Evolutionary conservation across 2,888 invertebrate genomes (phyloP).

Genomic region (Sepiola atlantica): DNA sequence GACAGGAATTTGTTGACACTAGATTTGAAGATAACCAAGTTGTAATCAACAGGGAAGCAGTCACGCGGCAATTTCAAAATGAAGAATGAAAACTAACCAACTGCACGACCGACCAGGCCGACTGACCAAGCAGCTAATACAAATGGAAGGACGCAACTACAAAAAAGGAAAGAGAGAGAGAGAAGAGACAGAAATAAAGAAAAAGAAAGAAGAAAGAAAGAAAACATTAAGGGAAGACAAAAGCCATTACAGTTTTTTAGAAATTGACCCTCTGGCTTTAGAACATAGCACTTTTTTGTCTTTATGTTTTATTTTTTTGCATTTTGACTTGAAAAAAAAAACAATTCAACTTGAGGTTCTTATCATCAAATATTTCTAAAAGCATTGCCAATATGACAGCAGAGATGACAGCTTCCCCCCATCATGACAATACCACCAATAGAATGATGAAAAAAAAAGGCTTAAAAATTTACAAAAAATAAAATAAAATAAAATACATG

Average conservation of each 20-base stretch:
- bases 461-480: background rate
- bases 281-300: background rate
- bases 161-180: background rate
- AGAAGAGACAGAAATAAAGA: background rate
- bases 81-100: too few relatives aligned
- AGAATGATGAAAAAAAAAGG: background rate
- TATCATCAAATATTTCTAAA: conserved; percentile 11
- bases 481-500: background rate
- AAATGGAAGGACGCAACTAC: background rate
- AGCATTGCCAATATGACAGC: background rate
- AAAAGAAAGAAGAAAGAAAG: background rate
- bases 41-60: too few relatives aligned
- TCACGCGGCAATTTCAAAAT: too few relatives aligned
- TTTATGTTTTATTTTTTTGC: background rate
- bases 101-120: too few relatives aligned
- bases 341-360: conserved; percentile 1
- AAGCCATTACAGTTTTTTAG: background rate
- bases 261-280: background rate
- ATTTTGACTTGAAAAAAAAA: background rate
- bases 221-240: background rate
- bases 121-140: too few relatives aligned
- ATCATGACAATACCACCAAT: background rate
- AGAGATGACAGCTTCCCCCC: background rate
- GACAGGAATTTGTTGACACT: too few relatives aligned
- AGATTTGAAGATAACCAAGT: too few relatives aligned